A percentile compares a stretch with the other conserved stretches of the same genome.
Evolutionary conservation across 1,140 invertebrate genomes (phyloP).

Genomic region (Rhagoletis pomonella): DNA sequence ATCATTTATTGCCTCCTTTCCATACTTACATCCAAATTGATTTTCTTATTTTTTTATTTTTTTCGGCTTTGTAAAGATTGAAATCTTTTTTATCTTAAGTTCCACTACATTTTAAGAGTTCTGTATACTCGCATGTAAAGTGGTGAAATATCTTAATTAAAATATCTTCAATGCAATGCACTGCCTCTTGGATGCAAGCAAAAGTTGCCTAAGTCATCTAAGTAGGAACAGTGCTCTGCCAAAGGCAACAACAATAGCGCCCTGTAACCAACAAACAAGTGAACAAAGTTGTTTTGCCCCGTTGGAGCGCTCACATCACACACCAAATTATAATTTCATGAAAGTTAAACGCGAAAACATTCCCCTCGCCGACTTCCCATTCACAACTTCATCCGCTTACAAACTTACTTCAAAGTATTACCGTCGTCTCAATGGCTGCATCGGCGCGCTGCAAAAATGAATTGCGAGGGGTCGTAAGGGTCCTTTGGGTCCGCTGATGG

Average conservation of each 20-base stretch:
- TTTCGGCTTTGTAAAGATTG: too few species aligned
- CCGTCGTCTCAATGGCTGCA: conserved; percentile 21
- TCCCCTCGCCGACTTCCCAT: conserved; percentile 56
- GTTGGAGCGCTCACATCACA: conserved; percentile 71
- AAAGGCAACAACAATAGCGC: not conserved
- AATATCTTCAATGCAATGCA: not conserved
- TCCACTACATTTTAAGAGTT: too few species aligned
- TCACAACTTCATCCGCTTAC: conserved; percentile 48
- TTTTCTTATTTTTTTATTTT: too few species aligned
- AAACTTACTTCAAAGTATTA: conserved; percentile 47
- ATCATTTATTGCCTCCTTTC: too few species aligned
- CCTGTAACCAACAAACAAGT: not conserved
- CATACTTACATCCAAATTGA: too few species aligned
- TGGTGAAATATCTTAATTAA: not conserved
- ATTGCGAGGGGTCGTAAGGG: conserved; percentile 29
- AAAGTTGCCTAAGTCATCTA: not conserved
- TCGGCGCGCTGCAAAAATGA: conserved; percentile 37
- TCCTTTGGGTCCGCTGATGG: conserved; percentile 41
- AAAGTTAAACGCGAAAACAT: conserved; percentile 73
- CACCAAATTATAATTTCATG: conserved; percentile 74
- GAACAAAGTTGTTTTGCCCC: conserved; percentile 61
- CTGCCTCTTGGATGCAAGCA: not conserved
- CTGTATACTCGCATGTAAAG: too few species aligned
- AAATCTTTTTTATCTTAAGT: too few species aligned
- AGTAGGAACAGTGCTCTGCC: not conserved